phyloP scores from a whole-genome alignment of 1,140 invertebrate species.

The Lasaia peninsularis region DNA sequence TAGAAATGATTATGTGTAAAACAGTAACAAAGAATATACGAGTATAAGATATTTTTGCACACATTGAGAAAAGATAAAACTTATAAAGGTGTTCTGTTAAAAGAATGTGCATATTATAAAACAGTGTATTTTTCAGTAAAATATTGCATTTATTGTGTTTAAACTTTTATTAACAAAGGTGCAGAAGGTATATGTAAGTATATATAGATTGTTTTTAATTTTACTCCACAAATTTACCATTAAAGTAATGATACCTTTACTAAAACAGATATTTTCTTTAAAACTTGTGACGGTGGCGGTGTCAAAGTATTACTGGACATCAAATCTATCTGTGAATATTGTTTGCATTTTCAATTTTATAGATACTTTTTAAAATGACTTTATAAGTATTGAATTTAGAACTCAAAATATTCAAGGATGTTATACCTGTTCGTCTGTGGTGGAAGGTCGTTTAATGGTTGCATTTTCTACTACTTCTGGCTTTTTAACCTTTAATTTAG shows the following conservation, averaged over 20 bases:
- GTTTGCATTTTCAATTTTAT: slow-evolving; percentile 16
- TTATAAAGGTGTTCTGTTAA: slow-evolving; percentile 1
- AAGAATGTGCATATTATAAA: background rate
- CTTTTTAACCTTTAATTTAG: slow-evolving; percentile 66
- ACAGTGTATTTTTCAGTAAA: slow-evolving; percentile 1
- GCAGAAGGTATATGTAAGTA: background rate
- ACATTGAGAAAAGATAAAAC: too few relatives aligned
- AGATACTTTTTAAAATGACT: slow-evolving; percentile 5
- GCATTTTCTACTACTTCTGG: slow-evolving; percentile 68
- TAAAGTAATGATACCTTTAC: slow-evolving; percentile 46
- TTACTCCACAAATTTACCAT: slow-evolving; percentile 2
- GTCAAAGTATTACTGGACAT: slow-evolving; percentile 26
- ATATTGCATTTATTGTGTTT: background rate
- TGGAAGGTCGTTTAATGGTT: slow-evolving; percentile 60
- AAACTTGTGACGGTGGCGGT: slow-evolving; percentile 30
- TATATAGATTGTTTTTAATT: background rate
- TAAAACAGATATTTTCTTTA: slow-evolving; percentile 52
- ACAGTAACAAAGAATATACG: background rate
- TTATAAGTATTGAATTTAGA: background rate
- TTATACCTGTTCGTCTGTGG: slow-evolving; percentile 45
- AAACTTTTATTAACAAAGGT: background rate
- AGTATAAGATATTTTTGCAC: too few relatives aligned
- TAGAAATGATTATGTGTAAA: background rate
- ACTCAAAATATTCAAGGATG: too few relatives aligned
- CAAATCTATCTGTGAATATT: slow-evolving; percentile 45